phyloP scores from a whole-genome alignment of 2,113 vertebrate species.

The Xiphophorus maculatus region DNA sequence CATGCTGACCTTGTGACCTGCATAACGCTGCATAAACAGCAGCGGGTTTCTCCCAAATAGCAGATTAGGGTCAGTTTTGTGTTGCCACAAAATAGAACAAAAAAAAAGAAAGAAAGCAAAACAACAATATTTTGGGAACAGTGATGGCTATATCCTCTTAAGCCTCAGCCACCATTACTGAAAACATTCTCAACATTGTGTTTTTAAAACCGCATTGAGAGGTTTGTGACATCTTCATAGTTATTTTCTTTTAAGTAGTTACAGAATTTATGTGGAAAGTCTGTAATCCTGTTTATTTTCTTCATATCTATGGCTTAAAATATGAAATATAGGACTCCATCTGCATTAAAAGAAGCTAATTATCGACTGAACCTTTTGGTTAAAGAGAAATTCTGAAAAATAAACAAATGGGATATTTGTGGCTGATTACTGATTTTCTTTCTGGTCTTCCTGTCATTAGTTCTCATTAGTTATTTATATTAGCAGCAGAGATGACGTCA shows the following conservation, averaged over 20 bases:
- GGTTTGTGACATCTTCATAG: not conserved
- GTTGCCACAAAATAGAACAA: constrained; percentile 10
- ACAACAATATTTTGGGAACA: not conserved
- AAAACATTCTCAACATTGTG: not conserved
- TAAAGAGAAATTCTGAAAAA: not conserved
- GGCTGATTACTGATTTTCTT: no score
- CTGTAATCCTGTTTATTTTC: not conserved
- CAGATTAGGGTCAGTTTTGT: constrained; percentile 66
- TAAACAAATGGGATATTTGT: no score
- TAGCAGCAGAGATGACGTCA: no score
- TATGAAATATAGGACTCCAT: not conserved
- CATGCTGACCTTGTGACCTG: constrained; percentile 57
- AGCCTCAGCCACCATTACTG: not conserved
- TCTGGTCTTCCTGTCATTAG: no score
- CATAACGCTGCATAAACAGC: constrained; percentile 42
- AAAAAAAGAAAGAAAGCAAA: not conserved
- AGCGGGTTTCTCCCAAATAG: constrained; percentile 35
- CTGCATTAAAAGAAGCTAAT: not conserved
- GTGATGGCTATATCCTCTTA: not conserved
- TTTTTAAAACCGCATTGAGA: not conserved
- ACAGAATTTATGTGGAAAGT: not conserved
- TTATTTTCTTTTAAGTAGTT: not conserved
- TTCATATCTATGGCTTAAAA: not conserved
- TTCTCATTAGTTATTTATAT: no score
- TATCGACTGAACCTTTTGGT: not conserved